Conservation (phyloP, 2,888 invertebrate genomes). For the Noctua janthe region DNA sequence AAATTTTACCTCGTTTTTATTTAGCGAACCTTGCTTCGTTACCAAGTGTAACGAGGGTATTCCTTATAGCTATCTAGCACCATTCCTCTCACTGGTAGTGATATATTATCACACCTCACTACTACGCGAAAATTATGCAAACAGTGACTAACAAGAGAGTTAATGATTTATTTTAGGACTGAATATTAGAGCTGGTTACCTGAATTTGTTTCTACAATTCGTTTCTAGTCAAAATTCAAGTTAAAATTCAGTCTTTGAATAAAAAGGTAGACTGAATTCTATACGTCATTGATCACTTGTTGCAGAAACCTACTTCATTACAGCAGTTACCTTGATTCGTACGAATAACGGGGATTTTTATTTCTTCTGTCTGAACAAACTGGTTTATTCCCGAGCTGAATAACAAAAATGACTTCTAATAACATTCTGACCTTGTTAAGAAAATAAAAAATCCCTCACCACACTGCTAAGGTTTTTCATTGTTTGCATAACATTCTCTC, state of each 20-base stretch:
- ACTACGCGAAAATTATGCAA: constrained; percentile 45
- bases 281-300: background rate
- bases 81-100: constrained; percentile 67
- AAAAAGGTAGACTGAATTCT: background rate
- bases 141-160: constrained; percentile 30
- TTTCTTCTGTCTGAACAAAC: background rate
- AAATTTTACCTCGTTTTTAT: constrained; percentile 20
- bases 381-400: constrained; percentile 22
- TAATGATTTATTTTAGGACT: constrained; percentile 12
- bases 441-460: constrained; percentile 32
- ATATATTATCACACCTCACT: constrained; percentile 43
- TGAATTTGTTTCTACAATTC: background rate
- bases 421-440: constrained; percentile 18
- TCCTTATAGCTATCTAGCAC: constrained; percentile 66
- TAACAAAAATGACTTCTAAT: constrained; percentile 16
- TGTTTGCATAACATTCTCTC: constrained; percentile 38
- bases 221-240: background rate
- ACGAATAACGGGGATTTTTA: constrained; percentile 21
- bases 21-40: constrained; percentile 16
- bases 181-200: background rate
- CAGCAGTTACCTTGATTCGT: background rate
- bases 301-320: background rate
- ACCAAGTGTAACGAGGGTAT: constrained; percentile 27
- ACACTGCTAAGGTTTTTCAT: constrained; percentile 35
- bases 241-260: background rate